phyloP scores from a whole-genome alignment of 2,888 invertebrate species.

The Lasioglossum vierecki region DNA sequence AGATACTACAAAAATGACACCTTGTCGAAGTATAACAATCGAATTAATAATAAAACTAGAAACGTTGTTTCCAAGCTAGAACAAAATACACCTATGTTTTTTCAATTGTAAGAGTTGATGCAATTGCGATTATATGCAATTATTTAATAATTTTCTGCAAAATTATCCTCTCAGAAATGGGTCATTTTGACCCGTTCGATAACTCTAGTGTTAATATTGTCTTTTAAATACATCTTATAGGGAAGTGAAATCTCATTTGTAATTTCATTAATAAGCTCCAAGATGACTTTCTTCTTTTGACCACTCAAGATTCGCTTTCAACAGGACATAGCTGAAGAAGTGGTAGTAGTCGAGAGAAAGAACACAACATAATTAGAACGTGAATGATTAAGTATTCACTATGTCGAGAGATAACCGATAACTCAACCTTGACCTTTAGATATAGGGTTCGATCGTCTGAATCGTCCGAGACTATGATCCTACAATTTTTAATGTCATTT shows the following conservation, averaged over 20 bases:
- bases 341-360: slow-evolving; percentile 28
- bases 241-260: not conserved
- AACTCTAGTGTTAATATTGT: not conserved
- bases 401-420: slow-evolving; percentile 14
- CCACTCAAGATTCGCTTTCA: not conserved
- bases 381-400: slow-evolving; percentile 30
- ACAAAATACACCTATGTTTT: not conserved
- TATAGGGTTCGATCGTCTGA: slow-evolving; percentile 27
- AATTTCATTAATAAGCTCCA: not conserved
- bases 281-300: slow-evolving; percentile 3
- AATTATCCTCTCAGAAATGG: not conserved
- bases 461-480: not conserved
- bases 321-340: not conserved
- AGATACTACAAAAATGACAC: not conserved
- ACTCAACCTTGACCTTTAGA: slow-evolving; percentile 69
- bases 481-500: not conserved
- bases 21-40: not conserved
- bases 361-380: slow-evolving; percentile 59
- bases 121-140: not conserved
- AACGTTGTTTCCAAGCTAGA: not conserved
- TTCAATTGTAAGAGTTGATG: not conserved
- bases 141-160: not conserved
- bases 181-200: not conserved
- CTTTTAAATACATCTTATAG: not conserved
- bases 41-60: not conserved